phyloP scores from a whole-genome alignment of 2,113 vertebrate species.

The Mirounga angustirostris region DNA sequence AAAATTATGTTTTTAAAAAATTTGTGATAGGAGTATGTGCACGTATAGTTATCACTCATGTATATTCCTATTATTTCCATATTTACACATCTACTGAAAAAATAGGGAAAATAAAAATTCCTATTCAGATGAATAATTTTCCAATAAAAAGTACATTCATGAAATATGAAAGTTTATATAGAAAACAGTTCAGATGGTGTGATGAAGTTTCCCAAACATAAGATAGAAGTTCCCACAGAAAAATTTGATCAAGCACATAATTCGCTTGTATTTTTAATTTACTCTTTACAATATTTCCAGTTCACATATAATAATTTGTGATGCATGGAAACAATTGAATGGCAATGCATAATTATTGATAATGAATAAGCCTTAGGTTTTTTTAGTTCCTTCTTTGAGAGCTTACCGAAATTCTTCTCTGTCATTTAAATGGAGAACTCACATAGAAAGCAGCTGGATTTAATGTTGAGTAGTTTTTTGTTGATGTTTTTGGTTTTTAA shows the following conservation, averaged over 20 bases:
- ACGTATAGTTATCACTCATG: not conserved
- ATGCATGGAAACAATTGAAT: not conserved
- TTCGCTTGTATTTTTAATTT: constrained; percentile 41
- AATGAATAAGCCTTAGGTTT: not conserved
- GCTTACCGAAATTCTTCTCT: not conserved
- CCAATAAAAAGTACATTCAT: not conserved
- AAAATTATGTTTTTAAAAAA: not conserved
- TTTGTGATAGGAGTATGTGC: not conserved
- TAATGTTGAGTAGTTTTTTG: not conserved
- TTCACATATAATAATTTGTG: not conserved
- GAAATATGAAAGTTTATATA: not conserved
- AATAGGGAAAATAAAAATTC: not conserved
- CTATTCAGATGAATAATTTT: not conserved
- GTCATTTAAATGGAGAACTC: not conserved
- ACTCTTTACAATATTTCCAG: not conserved
- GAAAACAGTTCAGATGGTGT: not conserved
- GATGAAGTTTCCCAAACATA: not conserved
- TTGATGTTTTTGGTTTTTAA: not conserved
- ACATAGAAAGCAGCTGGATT: not conserved
- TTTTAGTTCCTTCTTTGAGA: not conserved
- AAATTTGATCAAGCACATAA: not conserved
- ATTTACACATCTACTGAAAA: not conserved
- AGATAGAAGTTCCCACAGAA: not conserved
- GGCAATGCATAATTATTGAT: not conserved
- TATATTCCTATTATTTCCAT: not conserved